phyloP scores from a whole-genome alignment of 2,113 vertebrate species.

The Chascanopsetta lugubris region DNA sequence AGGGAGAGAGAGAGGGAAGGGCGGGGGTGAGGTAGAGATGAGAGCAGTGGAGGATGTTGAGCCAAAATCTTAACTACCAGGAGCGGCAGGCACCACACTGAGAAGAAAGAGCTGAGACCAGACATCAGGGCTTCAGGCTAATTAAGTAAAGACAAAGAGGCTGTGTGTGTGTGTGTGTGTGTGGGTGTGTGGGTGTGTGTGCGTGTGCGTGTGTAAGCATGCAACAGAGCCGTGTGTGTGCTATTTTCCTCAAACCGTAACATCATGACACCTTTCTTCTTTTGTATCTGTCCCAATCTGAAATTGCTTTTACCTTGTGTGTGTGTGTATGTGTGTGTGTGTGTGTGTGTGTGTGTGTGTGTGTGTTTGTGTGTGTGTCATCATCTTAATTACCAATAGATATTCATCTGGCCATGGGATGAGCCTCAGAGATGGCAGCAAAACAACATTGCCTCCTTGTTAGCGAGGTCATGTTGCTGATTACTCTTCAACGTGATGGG shows the following conservation, averaged over 20 bases:
- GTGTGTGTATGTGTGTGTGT: background rate
- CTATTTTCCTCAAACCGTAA: background rate
- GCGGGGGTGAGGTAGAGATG: conserved; percentile 29
- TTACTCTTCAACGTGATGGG: conserved; percentile 30
- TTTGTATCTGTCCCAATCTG: conserved; percentile 7
- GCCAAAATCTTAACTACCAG: conserved; percentile 69
- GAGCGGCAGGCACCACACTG: conserved; percentile 51
- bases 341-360: background rate
- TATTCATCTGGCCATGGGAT: conserved; percentile 44
- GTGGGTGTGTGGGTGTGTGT: background rate
- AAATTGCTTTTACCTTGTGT: conserved; percentile 6
- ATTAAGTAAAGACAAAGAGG: conserved; percentile 61
- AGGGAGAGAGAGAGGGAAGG: conserved; percentile 8
- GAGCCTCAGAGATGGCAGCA: conserved; percentile 35
- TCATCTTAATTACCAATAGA: conserved; percentile 48
- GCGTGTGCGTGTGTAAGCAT: conserved; percentile 7
- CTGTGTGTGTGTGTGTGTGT: conserved; percentile 21
- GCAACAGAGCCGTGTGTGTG: background rate
- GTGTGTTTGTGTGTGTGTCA: conserved; percentile 18
- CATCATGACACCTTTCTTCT: background rate
- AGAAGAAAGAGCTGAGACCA: conserved; percentile 54
- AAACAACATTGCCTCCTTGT: conserved; percentile 39
- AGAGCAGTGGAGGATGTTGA: conserved; percentile 60
- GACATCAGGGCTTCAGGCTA: conserved; percentile 63
- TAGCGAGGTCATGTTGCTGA: conserved; percentile 33